Base-by-base conservation (phyloP, 2,113 vertebrate genomes). In the Benitochromis conjunctus region DNA sequence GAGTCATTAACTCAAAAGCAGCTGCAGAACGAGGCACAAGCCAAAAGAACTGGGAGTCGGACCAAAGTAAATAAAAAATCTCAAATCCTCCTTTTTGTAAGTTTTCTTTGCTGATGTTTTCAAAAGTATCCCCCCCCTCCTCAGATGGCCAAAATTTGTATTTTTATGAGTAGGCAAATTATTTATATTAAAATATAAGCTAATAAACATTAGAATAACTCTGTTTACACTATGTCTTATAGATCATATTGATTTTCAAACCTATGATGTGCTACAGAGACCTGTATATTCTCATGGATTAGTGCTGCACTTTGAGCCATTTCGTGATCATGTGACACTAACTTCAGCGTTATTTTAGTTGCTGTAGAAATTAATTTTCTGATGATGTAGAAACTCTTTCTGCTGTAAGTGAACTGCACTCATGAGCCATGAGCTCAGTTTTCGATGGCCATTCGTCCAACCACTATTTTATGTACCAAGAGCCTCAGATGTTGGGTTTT, bases 171-270 rank as follows among this genome's bases (percentile, higher is more conserved):
- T 3, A 4, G 21, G 10, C 9, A n/a, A 7, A 53, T 12, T 26
- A 51, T 36, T 79, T 62, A 57, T 76, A 79, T 76, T 6, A 21
- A 78, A 54, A 31, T 18, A 80, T 57, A 55, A 81, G 36, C 69
- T 86, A 62, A 31, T 26, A 74, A 29, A 3, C 43, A 48, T 41
- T 26, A 51, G 58, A 77, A 24, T 21, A 1, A 48, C 43, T 38
- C 60, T 66, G 62, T 41, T 56, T 60, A 31, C 51, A 19, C 57
- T 9, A 69, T 79, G 2, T 26, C 36, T 58, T 87, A 57, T 81
- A 85, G 80, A 76, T 84, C 46, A 83, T 83, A 89, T 81, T 89
- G 85, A 80, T 84, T 88, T 77, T 80, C 19, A 79, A 26, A 69
- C 31, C 9, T 2, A 43, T 21, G 12, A 36, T 0, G 8, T 64